phyloP scores from a whole-genome alignment of 2,113 vertebrate genomes.

The Saimiri boliviensis region DNA sequence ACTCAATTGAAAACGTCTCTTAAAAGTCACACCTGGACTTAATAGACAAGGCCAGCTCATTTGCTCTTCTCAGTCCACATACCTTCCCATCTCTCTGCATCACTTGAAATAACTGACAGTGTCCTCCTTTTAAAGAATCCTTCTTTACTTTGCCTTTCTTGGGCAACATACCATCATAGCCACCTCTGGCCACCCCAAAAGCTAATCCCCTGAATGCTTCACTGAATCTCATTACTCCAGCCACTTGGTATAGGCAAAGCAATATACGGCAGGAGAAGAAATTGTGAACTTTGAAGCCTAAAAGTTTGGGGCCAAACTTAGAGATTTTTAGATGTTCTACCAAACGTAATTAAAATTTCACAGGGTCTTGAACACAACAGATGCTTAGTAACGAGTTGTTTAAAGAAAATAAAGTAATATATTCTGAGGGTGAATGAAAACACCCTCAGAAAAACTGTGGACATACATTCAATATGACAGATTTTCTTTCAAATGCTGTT shows the following conservation, averaged over 20 bases:
- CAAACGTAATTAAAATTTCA: neutral
- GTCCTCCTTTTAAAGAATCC: neutral
- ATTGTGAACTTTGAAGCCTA: neutral
- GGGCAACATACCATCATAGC: neutral
- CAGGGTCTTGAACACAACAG: neutral
- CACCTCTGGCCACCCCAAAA: neutral
- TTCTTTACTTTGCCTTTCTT: neutral
- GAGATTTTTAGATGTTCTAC: neutral
- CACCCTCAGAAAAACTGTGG: neutral
- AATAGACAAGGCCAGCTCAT: neutral
- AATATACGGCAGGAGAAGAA: neutral
- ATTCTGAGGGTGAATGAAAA: neutral
- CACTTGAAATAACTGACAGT: conserved; percentile 1
- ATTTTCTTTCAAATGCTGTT: neutral
- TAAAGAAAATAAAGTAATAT: neutral
- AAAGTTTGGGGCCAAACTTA: neutral
- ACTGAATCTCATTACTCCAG: neutral
- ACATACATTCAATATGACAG: neutral
- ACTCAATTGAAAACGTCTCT: conserved; percentile 16
- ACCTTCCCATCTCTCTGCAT: conserved; percentile 19
- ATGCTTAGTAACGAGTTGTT: neutral
- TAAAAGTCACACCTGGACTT: conserved; percentile 66
- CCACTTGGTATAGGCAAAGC: neutral
- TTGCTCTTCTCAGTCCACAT: conserved; percentile 11
- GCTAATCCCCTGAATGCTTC: neutral